Percentiles rank a stretch among this genome's conserved stretches.
Evolutionary conservation across 2,888 invertebrate genomes (phyloP).

Genomic region (Spicauda simplicius): DNA sequence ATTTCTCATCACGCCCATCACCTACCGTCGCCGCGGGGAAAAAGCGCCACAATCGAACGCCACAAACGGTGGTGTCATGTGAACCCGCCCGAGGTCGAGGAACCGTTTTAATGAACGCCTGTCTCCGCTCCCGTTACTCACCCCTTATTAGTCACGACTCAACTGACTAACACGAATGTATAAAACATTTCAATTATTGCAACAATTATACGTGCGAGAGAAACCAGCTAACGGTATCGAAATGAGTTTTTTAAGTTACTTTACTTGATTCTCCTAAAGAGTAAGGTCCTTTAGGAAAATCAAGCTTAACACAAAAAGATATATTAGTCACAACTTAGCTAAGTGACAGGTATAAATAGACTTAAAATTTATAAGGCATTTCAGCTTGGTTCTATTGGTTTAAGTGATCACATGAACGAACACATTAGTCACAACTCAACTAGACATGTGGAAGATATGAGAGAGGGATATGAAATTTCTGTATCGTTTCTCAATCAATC

Average conservation of each 20-base stretch:
- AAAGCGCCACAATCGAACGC: slow-evolving; percentile 30
- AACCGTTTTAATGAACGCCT: slow-evolving; percentile 35
- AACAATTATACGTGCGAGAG: neutral
- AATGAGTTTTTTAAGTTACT: too few species aligned
- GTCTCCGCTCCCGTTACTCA: slow-evolving; percentile 25
- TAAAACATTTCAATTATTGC: slow-evolving; percentile 1
- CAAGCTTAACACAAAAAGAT: too few species aligned
- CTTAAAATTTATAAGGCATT: too few species aligned
- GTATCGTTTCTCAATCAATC: neutral
- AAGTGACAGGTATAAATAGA: too few species aligned
- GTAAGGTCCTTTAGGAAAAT: too few species aligned
- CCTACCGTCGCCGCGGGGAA: slow-evolving; percentile 11
- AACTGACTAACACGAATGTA: neutral
- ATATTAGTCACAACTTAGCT: too few species aligned
- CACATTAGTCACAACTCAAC: too few species aligned
- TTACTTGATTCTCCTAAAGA: too few species aligned
- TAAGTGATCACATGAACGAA: too few species aligned
- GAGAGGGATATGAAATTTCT: too few species aligned
- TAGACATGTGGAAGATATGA: too few species aligned
- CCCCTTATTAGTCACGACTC: slow-evolving; percentile 33
- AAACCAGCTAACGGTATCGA: neutral
- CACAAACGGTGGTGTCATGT: slow-evolving; percentile 20
- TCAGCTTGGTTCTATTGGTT: too few species aligned
- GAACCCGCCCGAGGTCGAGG: slow-evolving; percentile 35
- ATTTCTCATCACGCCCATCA: slow-evolving; percentile 27